Conservation (phyloP, 1,140 invertebrate genomes). For the Pseudomyrmex sp. region DNA sequence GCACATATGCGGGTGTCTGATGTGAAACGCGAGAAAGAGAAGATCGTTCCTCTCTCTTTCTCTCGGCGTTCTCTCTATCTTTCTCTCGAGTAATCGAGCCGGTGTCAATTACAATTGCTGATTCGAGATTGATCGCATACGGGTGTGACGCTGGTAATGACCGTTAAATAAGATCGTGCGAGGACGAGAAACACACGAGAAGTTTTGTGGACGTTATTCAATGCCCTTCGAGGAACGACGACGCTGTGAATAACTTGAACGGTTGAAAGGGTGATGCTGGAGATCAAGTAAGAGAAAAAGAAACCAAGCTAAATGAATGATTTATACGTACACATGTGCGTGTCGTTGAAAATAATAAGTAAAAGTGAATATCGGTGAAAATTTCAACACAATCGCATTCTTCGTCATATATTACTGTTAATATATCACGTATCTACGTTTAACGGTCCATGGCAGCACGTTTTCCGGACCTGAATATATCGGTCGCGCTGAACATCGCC, state of each 20-base stretch:
- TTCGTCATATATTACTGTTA: too few species aligned
- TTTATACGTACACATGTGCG: background rate
- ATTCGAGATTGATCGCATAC: constrained; percentile 72
- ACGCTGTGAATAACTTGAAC: constrained; percentile 62
- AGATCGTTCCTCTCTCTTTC: background rate
- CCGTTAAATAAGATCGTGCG: constrained; percentile 35
- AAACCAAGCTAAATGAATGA: background rate
- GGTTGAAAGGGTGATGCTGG: constrained; percentile 49
- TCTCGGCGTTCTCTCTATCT: background rate
- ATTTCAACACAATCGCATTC: background rate
- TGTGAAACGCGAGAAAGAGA: background rate
- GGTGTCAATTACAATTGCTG: constrained; percentile 72
- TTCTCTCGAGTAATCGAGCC: constrained; percentile 45
- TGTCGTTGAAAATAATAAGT: constrained; percentile 2
- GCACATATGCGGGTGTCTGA: constrained; percentile 63
- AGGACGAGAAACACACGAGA: constrained; percentile 10
- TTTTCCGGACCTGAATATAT: constrained; percentile 38
- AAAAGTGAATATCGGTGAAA: background rate
- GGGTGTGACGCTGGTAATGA: constrained; percentile 61
- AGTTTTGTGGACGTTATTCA: constrained; percentile 61
- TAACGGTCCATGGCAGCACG: constrained; percentile 8
- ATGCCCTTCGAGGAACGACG: constrained; percentile 60
- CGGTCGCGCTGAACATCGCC: constrained; percentile 41
- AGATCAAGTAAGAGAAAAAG: constrained; percentile 57
- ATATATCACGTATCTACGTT: constrained; percentile 5